Evolutionary conservation across 2,888 invertebrate genomes (phyloP), one percentile per base, ranked within the genome.

Genomic region (Auanema sp.): DNA sequence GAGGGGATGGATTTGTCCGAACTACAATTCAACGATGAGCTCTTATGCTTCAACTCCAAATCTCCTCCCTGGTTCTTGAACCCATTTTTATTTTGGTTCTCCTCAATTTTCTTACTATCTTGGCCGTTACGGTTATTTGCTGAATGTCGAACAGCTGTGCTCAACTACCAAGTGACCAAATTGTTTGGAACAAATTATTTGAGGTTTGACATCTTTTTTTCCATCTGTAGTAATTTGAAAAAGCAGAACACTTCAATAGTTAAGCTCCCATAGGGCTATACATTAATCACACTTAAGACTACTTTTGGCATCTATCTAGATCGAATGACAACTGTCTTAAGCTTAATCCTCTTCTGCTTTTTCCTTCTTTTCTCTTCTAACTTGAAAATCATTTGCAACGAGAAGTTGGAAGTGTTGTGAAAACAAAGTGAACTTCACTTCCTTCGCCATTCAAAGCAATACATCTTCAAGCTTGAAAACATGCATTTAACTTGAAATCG

Each of bases 91-190:
- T 92, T 91, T 84, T 91, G 91, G 91, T 85, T 89, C 24, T 86
- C 89, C 0, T 90, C 90, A 43, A 88, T 89, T 72, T 85, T 90
- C 2, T 87, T 92, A 16, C 87, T 91, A 23, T 91, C 91, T n/a
- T 92, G 91, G 91, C 91, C 91, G 25, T 87, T 91, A 58, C 85
- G 76, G 18, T 88, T 91, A 72, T 86, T 91, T 56, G 89, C 91
- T 72, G 91, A 91, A 83, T 90, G 89, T 85, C 90, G 91, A 83
- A 91, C 91, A 6, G 91, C 91, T 56, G 90, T 91, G 83, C 89
- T 90, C 44, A 90, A 91, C 84, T 91, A 90, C 84, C 91, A 90
- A 86, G 90, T 91, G 71, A 79, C 77, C 51, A 82, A 82, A 66
- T 65, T 83, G 41, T 91, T 91, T 83, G 91, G 86, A 16, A 84